Conservation (phyloP, 2,888 invertebrate species). For the Polymixis lichenea region DNA sequence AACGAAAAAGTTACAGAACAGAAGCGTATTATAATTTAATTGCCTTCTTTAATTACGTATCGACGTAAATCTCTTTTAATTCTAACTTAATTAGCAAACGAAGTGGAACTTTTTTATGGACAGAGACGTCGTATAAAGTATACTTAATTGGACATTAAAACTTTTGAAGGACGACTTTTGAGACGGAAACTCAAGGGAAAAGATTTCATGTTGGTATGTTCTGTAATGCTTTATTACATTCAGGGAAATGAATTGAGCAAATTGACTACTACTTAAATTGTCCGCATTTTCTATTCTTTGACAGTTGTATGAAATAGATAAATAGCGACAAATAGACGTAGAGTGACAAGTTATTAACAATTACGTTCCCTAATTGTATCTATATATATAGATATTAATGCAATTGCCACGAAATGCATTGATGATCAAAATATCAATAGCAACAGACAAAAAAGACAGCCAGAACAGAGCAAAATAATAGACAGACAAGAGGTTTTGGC, state of each 20-base stretch:
- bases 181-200: not conserved
- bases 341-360: not conserved
- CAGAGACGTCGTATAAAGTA: slow-evolving; percentile 22
- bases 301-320: not conserved
- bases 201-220: slow-evolving; percentile 19
- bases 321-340: not conserved
- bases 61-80: slow-evolving; percentile 60
- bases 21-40: slow-evolving; percentile 65
- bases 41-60: slow-evolving; percentile 65
- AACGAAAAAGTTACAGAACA: slow-evolving; percentile 60
- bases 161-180: slow-evolving; percentile 26
- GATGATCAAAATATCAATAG: not conserved
- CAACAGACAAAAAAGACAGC: not conserved
- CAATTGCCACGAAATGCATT: not conserved
- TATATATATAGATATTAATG: not conserved
- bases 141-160: slow-evolving; percentile 54
- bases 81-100: slow-evolving; percentile 60
- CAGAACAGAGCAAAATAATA: not conserved
- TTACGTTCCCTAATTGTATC: not conserved
- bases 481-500: not conserved
- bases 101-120: slow-evolving; percentile 52
- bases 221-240: not conserved
- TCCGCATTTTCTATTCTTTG: not conserved
- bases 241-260: not conserved
- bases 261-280: not conserved